Percentiles rank a stretch among this genome's conserved stretches.
Conservation (phyloP, 2,888 invertebrate genomes). For the Apantesis nais region DNA sequence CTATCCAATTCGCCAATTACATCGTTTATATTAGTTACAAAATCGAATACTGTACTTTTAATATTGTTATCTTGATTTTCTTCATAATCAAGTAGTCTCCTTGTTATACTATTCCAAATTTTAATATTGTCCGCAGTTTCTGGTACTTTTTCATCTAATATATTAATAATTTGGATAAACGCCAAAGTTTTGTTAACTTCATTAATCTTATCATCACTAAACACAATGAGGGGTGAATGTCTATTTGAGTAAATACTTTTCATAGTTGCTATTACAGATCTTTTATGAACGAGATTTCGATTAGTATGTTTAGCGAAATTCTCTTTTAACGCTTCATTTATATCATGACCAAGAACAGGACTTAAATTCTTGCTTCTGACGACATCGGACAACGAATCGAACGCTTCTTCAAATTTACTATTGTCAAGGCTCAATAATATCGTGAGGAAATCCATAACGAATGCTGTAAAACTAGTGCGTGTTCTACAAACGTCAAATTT, state of each 20-base stretch:
- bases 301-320: background rate
- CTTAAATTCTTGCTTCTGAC: background rate
- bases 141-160: background rate
- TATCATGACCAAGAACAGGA: background rate
- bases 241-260: background rate
- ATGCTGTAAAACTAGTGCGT: background rate
- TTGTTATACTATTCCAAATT: background rate
- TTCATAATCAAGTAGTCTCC: background rate
- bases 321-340: background rate
- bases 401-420: background rate
- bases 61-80: background rate
- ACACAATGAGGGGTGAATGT: background rate
- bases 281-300: background rate
- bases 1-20: background rate
- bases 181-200: background rate
- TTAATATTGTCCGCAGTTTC: background rate
- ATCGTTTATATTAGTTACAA: background rate
- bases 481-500: background rate
- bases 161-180: background rate
- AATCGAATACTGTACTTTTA: background rate
- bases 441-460: constrained; percentile 1
- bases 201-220: background rate
- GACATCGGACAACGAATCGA: background rate
- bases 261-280: background rate
- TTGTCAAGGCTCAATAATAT: background rate